phyloP scores from a whole-genome alignment of 2,888 invertebrate species.

The Silvanus unidentatus region DNA sequence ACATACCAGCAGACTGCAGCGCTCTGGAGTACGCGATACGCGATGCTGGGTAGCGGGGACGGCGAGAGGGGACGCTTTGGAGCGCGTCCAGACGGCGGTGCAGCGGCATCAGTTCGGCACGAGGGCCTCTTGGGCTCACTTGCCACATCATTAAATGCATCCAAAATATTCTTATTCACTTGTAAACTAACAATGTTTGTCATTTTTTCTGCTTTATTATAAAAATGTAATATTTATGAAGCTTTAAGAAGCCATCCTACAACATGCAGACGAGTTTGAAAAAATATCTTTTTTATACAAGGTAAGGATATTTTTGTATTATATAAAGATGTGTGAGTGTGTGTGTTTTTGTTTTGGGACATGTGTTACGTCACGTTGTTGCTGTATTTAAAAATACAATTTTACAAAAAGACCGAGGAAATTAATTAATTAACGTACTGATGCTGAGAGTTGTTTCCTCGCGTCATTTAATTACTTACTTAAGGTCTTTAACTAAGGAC shows the following conservation, averaged over 20 bases:
- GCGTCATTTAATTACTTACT: too few relatives aligned
- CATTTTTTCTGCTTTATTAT: too few relatives aligned
- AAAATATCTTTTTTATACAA: not conserved
- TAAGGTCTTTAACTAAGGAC: too few relatives aligned
- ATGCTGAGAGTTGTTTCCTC: too few relatives aligned
- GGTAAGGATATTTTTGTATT: not conserved
- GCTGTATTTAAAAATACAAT: constrained; percentile 6
- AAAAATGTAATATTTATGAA: too few relatives aligned
- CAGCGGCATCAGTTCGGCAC: constrained; percentile 41
- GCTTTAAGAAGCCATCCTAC: too few relatives aligned
- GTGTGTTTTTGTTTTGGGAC: not conserved
- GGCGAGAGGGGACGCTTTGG: constrained; percentile 32
- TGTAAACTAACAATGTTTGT: too few relatives aligned
- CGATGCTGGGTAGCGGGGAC: constrained; percentile 18
- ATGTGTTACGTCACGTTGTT: constrained; percentile 4
- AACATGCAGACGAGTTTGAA: not conserved
- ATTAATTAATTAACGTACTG: too few relatives aligned
- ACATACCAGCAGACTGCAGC: constrained; percentile 20
- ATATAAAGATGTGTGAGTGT: not conserved
- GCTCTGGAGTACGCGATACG: constrained; percentile 6
- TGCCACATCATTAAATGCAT: constrained; percentile 10
- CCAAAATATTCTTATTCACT: not conserved
- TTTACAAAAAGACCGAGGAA: too few relatives aligned
- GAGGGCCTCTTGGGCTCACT: constrained; percentile 35
- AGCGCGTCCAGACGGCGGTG: constrained; percentile 41